phyloP scores from a whole-genome alignment of 2,797 vertebrate species.

The Avahi laniger region DNA sequence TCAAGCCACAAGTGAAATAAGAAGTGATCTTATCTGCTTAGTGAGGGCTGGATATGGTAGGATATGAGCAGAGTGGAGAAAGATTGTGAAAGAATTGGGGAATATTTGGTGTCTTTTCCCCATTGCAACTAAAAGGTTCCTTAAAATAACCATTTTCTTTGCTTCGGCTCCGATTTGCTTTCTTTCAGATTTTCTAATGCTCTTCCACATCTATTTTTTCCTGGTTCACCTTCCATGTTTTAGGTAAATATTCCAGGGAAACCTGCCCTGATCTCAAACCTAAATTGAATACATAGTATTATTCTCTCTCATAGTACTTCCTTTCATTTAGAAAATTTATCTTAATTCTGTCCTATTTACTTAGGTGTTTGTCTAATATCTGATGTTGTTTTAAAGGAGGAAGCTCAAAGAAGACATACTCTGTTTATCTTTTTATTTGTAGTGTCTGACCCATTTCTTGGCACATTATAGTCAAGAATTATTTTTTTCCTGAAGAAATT shows the following conservation, averaged over 20 bases:
- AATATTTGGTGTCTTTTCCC: neutral
- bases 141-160: neutral
- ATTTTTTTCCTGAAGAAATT: neutral
- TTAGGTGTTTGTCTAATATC: neutral
- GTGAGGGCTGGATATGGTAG: neutral
- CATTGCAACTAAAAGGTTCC: neutral
- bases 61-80: neutral
- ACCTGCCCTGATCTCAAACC: neutral
- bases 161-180: neutral
- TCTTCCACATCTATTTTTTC: neutral
- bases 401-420: neutral
- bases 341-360: neutral
- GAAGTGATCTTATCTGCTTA: neutral
- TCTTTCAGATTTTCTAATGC: neutral
- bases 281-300: neutral
- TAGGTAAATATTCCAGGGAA: neutral
- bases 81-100: neutral
- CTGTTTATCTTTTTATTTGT: neutral
- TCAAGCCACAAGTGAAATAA: neutral
- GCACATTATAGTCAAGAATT: neutral
- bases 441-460: neutral
- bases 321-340: neutral
- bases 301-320: neutral
- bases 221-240: neutral
- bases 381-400: neutral